phyloP scores from a whole-genome alignment of 2,113 vertebrate genomes.

The Miniopterus natalensis region DNA sequence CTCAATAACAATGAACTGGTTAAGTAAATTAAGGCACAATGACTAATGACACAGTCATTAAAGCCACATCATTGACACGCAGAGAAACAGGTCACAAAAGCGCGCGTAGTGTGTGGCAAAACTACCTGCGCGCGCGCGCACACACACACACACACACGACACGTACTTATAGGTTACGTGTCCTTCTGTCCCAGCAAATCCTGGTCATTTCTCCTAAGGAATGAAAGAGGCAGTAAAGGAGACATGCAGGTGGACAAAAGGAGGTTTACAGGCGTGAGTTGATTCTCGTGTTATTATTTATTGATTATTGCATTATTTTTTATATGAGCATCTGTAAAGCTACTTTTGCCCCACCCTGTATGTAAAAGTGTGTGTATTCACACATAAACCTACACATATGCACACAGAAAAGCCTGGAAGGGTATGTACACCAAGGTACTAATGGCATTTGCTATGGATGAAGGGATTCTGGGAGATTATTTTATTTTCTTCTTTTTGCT shows the following conservation, averaged over 20 bases:
- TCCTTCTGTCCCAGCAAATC: background rate
- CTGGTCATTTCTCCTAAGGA: background rate
- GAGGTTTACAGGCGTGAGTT: background rate
- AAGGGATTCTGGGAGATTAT: background rate
- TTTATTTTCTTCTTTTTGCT: conserved; percentile 21
- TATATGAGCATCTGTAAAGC: background rate
- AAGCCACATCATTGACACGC: background rate
- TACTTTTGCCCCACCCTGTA: background rate
- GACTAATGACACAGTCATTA: background rate
- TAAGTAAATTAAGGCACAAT: conserved; percentile 19
- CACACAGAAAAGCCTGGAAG: background rate
- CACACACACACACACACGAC: background rate
- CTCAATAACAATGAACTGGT: conserved; percentile 32
- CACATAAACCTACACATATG: background rate
- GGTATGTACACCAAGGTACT: background rate
- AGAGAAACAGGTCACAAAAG: conserved; percentile 23
- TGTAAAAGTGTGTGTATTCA: background rate
- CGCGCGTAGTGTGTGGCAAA: background rate
- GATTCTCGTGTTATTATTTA: background rate
- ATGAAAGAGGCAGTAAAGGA: background rate
- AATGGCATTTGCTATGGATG: background rate
- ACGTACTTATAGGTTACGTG: background rate
- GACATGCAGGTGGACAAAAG: background rate
- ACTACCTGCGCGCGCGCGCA: background rate
- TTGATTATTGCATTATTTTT: background rate